Evolutionary conservation across 2,888 invertebrate genomes (phyloP).

Genomic region (Ischnus inquisitorius): DNA sequence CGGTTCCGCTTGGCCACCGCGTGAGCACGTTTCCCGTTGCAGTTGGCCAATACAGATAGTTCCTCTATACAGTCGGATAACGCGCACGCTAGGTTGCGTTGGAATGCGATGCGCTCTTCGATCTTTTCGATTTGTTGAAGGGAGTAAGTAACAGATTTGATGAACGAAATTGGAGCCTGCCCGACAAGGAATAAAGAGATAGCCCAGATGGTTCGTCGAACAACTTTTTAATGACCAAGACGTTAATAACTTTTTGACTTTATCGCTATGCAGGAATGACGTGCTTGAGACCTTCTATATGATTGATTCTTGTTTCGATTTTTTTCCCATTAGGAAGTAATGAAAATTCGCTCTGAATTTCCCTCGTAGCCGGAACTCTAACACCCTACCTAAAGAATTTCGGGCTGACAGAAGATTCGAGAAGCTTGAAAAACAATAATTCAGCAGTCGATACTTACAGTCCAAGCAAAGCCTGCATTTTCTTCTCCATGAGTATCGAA

Average conservation of each 20-base stretch:
- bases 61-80: background rate
- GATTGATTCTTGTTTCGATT: no score
- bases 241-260: no score
- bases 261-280: no score
- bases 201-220: no score
- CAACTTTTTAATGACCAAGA: no score
- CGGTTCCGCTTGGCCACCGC: constrained; percentile 59
- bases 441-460: constrained; percentile 88
- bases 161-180: no score
- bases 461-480: constrained; percentile 90
- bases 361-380: no score
- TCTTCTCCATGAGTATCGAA: constrained; percentile 92
- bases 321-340: no score
- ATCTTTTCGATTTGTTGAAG: background rate
- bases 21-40: constrained; percentile 30
- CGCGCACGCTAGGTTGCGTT: constrained; percentile 8
- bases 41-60: constrained; percentile 28
- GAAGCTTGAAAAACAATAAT: constrained; percentile 1
- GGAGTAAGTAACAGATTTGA: background rate
- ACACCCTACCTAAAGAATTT: no score
- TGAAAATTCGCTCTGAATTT: no score
- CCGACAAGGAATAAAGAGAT: no score
- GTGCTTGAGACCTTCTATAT: no score
- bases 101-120: constrained; percentile 10
- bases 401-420: background rate